phyloP scores from a whole-genome alignment of 2,113 vertebrate species.

The Rhipidura dahli region DNA sequence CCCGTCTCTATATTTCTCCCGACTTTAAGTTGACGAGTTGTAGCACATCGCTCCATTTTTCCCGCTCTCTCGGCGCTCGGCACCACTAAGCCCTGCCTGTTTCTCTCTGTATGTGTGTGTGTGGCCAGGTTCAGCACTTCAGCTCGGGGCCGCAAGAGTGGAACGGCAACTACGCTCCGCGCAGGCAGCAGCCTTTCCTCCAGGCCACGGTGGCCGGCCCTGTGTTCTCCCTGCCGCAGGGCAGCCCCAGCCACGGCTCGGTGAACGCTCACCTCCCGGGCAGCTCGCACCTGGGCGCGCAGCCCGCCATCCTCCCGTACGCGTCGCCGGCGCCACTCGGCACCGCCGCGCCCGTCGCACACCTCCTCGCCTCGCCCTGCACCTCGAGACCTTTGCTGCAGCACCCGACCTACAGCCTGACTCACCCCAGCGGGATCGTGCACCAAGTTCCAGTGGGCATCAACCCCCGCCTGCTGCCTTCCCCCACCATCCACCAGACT shows the following conservation, averaged over 20 bases:
- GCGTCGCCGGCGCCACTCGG: slow-evolving; percentile 84
- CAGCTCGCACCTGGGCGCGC: slow-evolving; percentile 75
- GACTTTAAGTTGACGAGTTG: slow-evolving; percentile 47
- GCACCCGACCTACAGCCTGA: slow-evolving; percentile 82
- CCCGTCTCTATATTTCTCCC: background rate
- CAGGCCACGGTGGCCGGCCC: slow-evolving; percentile 83
- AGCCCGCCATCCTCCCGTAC: slow-evolving; percentile 87
- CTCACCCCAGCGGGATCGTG: slow-evolving; percentile 84
- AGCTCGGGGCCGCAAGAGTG: slow-evolving; percentile 89
- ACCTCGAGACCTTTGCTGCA: slow-evolving; percentile 88
- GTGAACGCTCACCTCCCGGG: slow-evolving; percentile 81
- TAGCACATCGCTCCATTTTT: slow-evolving; percentile 34
- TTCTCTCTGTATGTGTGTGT: background rate
- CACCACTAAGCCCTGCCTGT: background rate
- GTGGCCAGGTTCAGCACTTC: slow-evolving; percentile 87
- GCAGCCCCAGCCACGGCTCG: slow-evolving; percentile 86
- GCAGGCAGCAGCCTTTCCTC: slow-evolving; percentile 91
- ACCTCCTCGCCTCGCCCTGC: slow-evolving; percentile 92
- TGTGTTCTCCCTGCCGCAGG: slow-evolving; percentile 88
- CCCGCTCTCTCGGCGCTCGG: background rate
- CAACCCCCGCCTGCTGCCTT: slow-evolving; percentile 90
- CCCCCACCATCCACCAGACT: slow-evolving; percentile 92
- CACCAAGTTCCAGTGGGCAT: slow-evolving; percentile 95
- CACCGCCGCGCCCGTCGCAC: slow-evolving; percentile 86
- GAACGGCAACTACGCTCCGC: slow-evolving; percentile 90